These are phyloP conservation scores for Hippocampus zosterae DNA, from an alignment of 2,113 vertebrate genomes.

Conservation along the genomic window DNA sequence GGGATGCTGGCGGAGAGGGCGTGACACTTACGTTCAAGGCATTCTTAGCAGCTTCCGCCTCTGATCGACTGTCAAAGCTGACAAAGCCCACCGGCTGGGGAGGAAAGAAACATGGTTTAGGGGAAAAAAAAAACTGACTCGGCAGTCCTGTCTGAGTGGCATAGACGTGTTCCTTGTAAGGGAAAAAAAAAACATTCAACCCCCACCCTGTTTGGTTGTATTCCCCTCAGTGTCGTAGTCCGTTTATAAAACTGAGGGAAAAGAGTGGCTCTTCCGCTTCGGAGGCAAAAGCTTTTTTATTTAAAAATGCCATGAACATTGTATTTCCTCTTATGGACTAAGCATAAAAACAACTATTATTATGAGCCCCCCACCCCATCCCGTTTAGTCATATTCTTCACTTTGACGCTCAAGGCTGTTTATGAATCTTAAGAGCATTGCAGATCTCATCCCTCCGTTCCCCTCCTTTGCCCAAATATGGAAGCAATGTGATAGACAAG, in stretches of 20 bases:
- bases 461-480: slow-evolving; percentile 63
- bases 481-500: slow-evolving; percentile 45
- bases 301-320: too few relatives aligned
- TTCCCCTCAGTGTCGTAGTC: slow-evolving; percentile 2
- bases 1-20: slow-evolving; percentile 29
- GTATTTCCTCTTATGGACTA: too few relatives aligned
- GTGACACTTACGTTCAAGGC: slow-evolving; percentile 86
- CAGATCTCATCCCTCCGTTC: slow-evolving; percentile 25
- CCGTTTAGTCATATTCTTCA: background rate
- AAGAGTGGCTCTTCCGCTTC: too few relatives aligned
- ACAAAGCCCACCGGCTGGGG: slow-evolving; percentile 95
- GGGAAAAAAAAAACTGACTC: slow-evolving; percentile 59
- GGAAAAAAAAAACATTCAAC: slow-evolving; percentile 3
- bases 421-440: slow-evolving; percentile 32
- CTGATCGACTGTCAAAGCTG: slow-evolving; percentile 92
- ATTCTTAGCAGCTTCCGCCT: slow-evolving; percentile 94
- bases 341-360: too few relatives aligned
- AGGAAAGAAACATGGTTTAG: slow-evolving; percentile 66
- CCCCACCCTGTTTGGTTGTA: background rate
- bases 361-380: background rate
- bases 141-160: slow-evolving; percentile 67
- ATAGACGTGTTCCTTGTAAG: slow-evolving; percentile 41
- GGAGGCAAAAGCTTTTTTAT: too few relatives aligned
- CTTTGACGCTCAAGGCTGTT: slow-evolving; percentile 31
- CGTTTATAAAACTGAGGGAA: slow-evolving; percentile 47